Base-by-base conservation (phyloP, 2,113 vertebrate species). In the Bufo bufo region DNA sequence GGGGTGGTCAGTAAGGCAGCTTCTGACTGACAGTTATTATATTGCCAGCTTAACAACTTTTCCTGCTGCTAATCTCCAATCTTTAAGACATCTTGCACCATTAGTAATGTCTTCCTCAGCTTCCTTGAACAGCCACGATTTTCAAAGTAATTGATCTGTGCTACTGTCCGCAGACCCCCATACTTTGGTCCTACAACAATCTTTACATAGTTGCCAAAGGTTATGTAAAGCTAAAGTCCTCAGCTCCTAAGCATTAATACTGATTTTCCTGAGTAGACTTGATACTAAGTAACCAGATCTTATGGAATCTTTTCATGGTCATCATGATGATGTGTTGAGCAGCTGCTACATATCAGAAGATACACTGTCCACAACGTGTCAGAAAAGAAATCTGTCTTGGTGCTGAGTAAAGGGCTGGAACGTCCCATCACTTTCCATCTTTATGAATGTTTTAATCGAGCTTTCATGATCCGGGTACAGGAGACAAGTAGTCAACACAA, bases 251-350 rank as follows among this genome's bases (percentile, higher is more conserved):
- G 19, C 59, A 66, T 83, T 83, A 20, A 23, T 52, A n/a, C 47
- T 69, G 11, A 52, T 20, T 52, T 52, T 4, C n/a, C 12, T 69
- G 81, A 83, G 63, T 82, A 61, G 58, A 83, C 81, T 83, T 7
- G 49, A 83, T 69, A 69, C 45, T 14, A 83, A 83, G 81, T 52
- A 69, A 83, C 49, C 81, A 49, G 47, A 83, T 66, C 81, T 69
- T 63, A 52, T 10, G 81, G 81, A 69, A 66, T 83, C 71, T 54
- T 33, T 16, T 69, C 47, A 56, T 65, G 77, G 75, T 33, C 59
- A 8, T 50, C 12, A 0, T 47, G 45, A 66, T 23, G 59, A 66
- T 50, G 49, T 69, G 77, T 13, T 52, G 59, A 52, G 75, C 85
- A 86, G 74, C 74, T 86, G 85, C 33, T 74, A 49, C 59, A 10